phyloP scores from a whole-genome alignment of 2,113 vertebrate genomes.

The Callithrix jacchus region DNA sequence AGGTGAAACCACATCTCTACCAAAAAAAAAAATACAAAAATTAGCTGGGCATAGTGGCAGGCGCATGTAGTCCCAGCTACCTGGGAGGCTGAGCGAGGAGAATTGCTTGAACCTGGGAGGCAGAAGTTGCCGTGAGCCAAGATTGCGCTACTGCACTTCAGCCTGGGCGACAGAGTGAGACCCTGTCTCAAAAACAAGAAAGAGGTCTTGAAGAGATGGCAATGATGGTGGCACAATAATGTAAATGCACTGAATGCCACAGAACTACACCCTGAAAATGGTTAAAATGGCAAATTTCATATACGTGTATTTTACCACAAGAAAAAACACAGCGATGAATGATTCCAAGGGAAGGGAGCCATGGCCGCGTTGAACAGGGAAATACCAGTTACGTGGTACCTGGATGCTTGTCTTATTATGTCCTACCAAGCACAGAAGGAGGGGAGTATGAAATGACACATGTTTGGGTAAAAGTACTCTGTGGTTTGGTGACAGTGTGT shows the following conservation, averaged over 20 bases:
- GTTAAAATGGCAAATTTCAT: too few species aligned
- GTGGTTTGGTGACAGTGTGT: too few species aligned
- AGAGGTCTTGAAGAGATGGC: too few species aligned
- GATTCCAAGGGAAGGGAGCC: not conserved
- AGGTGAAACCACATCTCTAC: not conserved
- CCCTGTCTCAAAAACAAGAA: not conserved
- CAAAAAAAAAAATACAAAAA: too few species aligned
- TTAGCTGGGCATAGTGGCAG: fast-evolving
- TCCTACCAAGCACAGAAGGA: not conserved
- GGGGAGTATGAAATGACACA: not conserved
- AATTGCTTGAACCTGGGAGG: not conserved
- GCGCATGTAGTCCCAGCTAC: not conserved
- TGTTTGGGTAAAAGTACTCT: too few species aligned
- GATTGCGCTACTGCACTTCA: not conserved
- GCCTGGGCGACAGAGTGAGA: not conserved
- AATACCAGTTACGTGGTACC: not conserved
- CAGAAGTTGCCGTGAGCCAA: not conserved
- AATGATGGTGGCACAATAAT: too few species aligned
- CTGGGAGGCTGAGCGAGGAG: not conserved
- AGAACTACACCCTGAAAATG: too few species aligned
- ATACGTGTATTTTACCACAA: too few species aligned
- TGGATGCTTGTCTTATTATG: not conserved
- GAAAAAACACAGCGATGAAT: not conserved
- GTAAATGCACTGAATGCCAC: too few species aligned
- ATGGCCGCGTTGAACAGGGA: not conserved